phyloP scores from a whole-genome alignment of 2,888 invertebrate species.

The Neoaliturus tenellus region DNA sequence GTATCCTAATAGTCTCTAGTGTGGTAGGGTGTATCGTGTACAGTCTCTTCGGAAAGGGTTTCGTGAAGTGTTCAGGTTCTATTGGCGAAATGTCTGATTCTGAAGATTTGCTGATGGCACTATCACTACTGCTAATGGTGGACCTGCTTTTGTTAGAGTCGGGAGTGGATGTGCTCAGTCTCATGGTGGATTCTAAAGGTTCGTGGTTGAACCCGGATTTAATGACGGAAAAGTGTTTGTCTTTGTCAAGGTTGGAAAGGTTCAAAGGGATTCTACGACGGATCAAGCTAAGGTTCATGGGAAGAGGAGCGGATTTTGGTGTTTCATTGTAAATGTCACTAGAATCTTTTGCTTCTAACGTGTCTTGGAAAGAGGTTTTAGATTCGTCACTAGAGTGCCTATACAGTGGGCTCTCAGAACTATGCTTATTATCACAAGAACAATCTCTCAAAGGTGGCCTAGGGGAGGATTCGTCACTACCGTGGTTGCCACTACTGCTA shows the following conservation, averaged over 20 bases:
- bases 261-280: slow-evolving; percentile 21
- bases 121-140: slow-evolving; percentile 38
- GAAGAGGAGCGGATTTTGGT: slow-evolving; percentile 37
- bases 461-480: slow-evolving; percentile 69
- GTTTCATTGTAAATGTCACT: slow-evolving; percentile 4
- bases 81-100: slow-evolving; percentile 52
- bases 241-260: slow-evolving; percentile 22
- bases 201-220: neutral
- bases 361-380: slow-evolving; percentile 25
- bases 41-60: slow-evolving; percentile 44
- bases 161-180: slow-evolving; percentile 28
- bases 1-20: slow-evolving; percentile 41
- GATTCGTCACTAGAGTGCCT: slow-evolving; percentile 32
- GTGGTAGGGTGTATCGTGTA: slow-evolving; percentile 52
- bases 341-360: neutral
- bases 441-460: neutral
- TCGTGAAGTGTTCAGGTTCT: slow-evolving; percentile 32
- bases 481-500: neutral
- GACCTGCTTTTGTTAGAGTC: slow-evolving; percentile 23
- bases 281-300: slow-evolving; percentile 5
- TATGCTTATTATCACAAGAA: neutral
- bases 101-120: slow-evolving; percentile 50
- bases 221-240: slow-evolving; percentile 13
- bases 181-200: slow-evolving; percentile 12
- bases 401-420: neutral